Conservation (phyloP, 2,797 vertebrate genomes). For the Distichodus sexfasciatus region DNA sequence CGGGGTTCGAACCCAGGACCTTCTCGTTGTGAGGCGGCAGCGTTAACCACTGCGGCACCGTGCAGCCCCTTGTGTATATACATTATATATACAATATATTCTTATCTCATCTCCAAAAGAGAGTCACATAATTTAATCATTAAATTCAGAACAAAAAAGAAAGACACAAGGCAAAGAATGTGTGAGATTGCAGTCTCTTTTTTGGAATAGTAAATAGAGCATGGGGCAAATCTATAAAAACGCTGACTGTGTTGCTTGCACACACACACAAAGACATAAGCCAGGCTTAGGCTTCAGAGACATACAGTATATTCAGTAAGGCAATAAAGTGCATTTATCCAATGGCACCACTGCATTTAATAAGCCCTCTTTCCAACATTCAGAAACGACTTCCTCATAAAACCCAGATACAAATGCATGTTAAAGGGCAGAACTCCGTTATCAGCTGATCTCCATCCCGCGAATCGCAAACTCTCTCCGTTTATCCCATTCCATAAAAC, state of each 20-base stretch:
- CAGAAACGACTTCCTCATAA: background rate
- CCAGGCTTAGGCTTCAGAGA: too few species aligned
- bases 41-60: too few species aligned
- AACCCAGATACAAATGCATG: too few species aligned
- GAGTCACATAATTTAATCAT: too few species aligned
- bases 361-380: background rate
- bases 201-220: background rate
- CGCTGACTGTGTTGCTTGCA: background rate
- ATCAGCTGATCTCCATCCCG: background rate
- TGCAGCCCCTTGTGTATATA: too few species aligned
- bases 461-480: background rate
- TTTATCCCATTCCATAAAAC: constrained; percentile 16
- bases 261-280: background rate
- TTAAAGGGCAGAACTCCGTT: background rate
- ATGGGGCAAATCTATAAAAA: background rate
- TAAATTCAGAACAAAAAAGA: too few species aligned
- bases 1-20: too few species aligned
- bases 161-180: too few species aligned
- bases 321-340: background rate
- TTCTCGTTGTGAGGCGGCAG: too few species aligned
- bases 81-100: too few species aligned
- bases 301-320: background rate
- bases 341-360: background rate
- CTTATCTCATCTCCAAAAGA: too few species aligned
- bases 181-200: background rate